Conservation (phyloP, 2,113 vertebrate species). For the Canis aureus region DNA sequence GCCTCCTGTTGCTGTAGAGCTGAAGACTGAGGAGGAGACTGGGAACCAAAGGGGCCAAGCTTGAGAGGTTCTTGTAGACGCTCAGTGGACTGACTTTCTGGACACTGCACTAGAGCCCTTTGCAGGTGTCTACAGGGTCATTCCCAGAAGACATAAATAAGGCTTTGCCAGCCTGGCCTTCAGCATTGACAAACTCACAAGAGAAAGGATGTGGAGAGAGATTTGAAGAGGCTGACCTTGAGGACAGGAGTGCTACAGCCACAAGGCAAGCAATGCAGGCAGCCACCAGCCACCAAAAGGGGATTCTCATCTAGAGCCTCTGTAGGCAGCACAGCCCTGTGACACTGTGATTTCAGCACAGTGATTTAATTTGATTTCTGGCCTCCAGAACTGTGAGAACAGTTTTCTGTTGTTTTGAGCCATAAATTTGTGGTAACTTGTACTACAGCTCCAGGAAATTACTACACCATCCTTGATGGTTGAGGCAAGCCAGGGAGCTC, state of each 20-base stretch:
- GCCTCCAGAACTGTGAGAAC: not conserved
- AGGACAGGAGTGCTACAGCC: not conserved
- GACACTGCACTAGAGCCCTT: not conserved
- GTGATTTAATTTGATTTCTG: not conserved
- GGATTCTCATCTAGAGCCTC: not conserved
- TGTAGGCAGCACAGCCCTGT: not conserved
- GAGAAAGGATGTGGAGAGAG: not conserved
- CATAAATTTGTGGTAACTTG: not conserved
- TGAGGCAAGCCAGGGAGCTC: not conserved
- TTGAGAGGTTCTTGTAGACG: not conserved
- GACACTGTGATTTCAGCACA: not conserved
- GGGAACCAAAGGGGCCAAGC: not conserved
- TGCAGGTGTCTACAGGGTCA: not conserved
- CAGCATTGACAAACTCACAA: not conserved
- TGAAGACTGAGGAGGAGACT: too few species aligned
- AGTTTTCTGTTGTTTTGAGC: not conserved
- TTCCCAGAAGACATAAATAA: not conserved
- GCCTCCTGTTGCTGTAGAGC: not conserved
- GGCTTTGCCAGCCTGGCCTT: not conserved
- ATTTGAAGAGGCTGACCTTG: not conserved
- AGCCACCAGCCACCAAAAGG: not conserved
- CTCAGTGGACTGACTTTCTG: not conserved
- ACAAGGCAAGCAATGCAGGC: not conserved
- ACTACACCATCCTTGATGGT: not conserved
- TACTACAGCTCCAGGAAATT: not conserved